Evolutionary conservation across 2,888 invertebrate genomes (phyloP).

Genomic region (Philereme vetulata): DNA sequence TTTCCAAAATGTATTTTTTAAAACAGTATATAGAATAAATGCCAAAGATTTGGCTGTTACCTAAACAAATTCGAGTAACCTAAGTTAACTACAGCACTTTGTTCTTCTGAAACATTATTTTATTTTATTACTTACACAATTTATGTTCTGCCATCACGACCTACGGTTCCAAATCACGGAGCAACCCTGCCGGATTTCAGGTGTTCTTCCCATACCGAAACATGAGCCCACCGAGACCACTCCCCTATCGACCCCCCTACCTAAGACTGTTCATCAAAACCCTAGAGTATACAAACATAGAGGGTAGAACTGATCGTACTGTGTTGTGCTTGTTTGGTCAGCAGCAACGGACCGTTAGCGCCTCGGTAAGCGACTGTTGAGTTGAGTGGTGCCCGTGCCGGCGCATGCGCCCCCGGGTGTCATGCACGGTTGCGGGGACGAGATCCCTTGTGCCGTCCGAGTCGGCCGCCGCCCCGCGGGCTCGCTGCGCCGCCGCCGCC

Average conservation of each 20-base stretch:
- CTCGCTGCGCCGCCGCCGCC: constrained; percentile 49
- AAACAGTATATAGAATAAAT: constrained; percentile 1
- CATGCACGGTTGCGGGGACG: constrained; percentile 72
- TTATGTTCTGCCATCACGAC: constrained; percentile 38
- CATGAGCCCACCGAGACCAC: constrained; percentile 49
- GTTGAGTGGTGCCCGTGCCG: constrained; percentile 68
- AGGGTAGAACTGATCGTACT: constrained; percentile 80
- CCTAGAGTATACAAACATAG: constrained; percentile 66
- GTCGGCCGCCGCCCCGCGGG: constrained; percentile 61
- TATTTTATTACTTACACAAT: constrained; percentile 40
- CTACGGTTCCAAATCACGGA: constrained; percentile 44
- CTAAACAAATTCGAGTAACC: neutral
- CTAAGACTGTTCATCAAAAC: constrained; percentile 43
- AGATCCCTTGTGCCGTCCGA: constrained; percentile 80
- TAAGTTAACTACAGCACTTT: constrained; percentile 2
- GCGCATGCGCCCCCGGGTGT: constrained; percentile 66
- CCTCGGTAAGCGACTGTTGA: constrained; percentile 79
- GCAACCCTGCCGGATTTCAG: constrained; percentile 46
- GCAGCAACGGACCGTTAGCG: constrained; percentile 83
- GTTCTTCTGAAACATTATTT: constrained; percentile 26
- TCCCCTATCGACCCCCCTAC: constrained; percentile 55
- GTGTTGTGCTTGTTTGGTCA: constrained; percentile 83
- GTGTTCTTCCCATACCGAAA: constrained; percentile 47
- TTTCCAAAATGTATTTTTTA: neutral
- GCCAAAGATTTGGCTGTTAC: constrained; percentile 7